These are phyloP conservation scores for Chrysolina americana DNA, from an alignment of 2,888 invertebrate genomes.

Conservation along the genomic window DNA sequence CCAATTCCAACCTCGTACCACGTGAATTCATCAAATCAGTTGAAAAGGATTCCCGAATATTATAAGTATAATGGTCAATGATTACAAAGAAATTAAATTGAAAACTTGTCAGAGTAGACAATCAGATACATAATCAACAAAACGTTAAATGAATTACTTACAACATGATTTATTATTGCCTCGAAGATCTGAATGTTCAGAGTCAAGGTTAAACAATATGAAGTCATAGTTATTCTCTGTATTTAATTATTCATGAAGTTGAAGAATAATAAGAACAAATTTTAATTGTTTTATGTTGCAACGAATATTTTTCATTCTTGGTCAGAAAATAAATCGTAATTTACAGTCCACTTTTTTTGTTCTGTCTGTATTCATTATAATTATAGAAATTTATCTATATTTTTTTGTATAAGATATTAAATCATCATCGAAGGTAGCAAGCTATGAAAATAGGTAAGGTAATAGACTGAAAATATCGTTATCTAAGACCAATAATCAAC, in stretches of 20 bases:
- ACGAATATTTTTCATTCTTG: background rate
- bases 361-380: too few species aligned
- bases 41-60: constrained; percentile 6
- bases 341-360: too few species aligned
- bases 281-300: constrained; percentile 7
- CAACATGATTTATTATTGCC: background rate
- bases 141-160: constrained; percentile 13
- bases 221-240: constrained; percentile 24
- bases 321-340: background rate
- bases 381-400: too few species aligned
- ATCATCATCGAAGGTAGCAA: too few species aligned
- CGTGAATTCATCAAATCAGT: too few species aligned
- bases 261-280: background rate
- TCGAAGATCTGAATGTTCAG: constrained; percentile 2
- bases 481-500: too few species aligned
- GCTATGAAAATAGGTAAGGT: too few species aligned
- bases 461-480: too few species aligned
- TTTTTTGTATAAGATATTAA: too few species aligned
- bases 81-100: background rate
- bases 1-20: too few species aligned
- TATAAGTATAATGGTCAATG: background rate
- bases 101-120: background rate
- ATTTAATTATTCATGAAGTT: constrained; percentile 1
- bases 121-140: constrained; percentile 6
- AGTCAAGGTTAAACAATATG: constrained; percentile 16